A percentile compares a stretch with the other conserved stretches of the same genome.
These are phyloP conservation scores for Merluccius polli DNA, from an alignment of 2,797 vertebrate genomes.

Conservation along the genomic window DNA sequence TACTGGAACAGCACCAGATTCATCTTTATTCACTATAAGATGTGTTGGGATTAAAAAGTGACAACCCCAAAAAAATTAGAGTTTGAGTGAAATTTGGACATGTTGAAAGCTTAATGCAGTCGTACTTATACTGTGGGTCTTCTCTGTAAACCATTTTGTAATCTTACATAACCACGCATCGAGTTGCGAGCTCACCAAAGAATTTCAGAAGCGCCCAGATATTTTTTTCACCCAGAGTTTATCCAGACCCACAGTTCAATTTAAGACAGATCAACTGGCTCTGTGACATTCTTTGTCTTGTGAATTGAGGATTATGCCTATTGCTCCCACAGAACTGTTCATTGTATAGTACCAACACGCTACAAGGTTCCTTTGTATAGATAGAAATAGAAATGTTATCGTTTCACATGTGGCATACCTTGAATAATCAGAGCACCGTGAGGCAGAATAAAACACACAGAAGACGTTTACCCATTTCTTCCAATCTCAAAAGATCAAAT, in stretches of 20 bases:
- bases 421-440: not conserved
- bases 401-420: not conserved
- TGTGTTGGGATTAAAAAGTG: not conserved
- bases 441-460: not conserved
- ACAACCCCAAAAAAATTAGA: not conserved
- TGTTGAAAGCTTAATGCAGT: not conserved
- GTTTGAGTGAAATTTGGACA: not conserved
- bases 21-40: not conserved
- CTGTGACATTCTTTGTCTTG: not conserved
- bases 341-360: not conserved
- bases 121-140: not conserved
- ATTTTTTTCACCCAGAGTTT: not conserved
- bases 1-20: not conserved
- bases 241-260: not conserved
- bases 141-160: not conserved
- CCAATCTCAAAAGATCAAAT: slow-evolving; percentile 13
- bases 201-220: slow-evolving; percentile 1
- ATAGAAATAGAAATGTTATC: not conserved
- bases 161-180: not conserved
- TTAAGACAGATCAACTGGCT: not conserved
- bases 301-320: not conserved
- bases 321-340: not conserved
- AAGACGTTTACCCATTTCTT: not conserved
- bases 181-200: not conserved
- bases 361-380: not conserved